Percentiles rank a stretch among this genome's conserved stretches.
These are phyloP conservation scores for Molossus alvarezi DNA, from an alignment of 2,797 vertebrate species.

Conservation along the genomic window DNA sequence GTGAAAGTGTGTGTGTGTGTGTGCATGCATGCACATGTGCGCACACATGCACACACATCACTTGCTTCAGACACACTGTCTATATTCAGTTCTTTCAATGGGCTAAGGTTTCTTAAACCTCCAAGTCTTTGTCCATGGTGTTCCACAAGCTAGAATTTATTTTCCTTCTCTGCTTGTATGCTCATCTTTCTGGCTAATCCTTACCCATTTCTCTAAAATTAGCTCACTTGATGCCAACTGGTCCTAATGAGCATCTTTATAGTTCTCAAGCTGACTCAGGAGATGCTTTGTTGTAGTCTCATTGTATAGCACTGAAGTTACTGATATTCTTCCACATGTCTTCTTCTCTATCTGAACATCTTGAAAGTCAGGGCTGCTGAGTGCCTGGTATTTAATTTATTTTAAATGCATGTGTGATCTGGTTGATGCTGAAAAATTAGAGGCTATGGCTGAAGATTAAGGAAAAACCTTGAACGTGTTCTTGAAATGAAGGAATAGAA, in stretches of 20 bases:
- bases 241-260: background rate
- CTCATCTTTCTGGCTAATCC: background rate
- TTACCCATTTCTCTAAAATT: background rate
- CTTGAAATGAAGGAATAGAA: conserved; percentile 39
- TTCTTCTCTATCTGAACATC: background rate
- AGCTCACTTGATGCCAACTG: background rate
- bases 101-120: background rate
- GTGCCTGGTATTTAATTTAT: background rate
- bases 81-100: background rate
- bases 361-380: background rate
- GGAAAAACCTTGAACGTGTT: background rate
- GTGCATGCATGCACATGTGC: background rate
- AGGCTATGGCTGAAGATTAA: background rate
- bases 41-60: too few species aligned
- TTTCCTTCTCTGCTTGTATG: background rate
- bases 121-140: background rate
- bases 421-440: background rate
- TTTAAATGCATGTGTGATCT: background rate
- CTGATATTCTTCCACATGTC: background rate
- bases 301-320: background rate
- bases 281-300: background rate
- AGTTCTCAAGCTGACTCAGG: background rate
- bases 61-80: too few species aligned
- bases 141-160: background rate
- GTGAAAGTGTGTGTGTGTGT: background rate